These are phyloP conservation scores for Entomobrya multifasciata DNA, from an alignment of 2,888 invertebrate genomes.

Conservation along the genomic window DNA sequence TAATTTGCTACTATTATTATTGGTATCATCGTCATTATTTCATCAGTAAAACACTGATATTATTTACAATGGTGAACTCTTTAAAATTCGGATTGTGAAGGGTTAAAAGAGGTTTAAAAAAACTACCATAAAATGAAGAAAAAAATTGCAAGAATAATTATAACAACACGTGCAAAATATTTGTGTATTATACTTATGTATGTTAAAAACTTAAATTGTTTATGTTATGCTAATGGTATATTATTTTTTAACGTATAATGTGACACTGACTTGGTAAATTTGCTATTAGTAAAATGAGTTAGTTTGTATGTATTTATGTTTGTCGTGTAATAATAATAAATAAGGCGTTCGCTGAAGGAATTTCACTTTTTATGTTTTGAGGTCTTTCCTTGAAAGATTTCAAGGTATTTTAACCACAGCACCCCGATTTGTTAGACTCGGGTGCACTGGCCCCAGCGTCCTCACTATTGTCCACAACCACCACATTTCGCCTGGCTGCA, in stretches of 20 bases:
- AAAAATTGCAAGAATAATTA: too few species aligned
- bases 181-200: constrained; percentile 4
- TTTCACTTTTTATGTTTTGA: background rate
- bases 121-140: too few species aligned
- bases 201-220: constrained; percentile 52
- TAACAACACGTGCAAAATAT: too few species aligned
- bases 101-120: too few species aligned
- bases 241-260: too few species aligned
- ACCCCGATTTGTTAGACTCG: constrained; percentile 76
- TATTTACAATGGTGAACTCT: constrained; percentile 10
- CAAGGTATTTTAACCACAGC: constrained; percentile 77
- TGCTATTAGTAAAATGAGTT: background rate
- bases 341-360: constrained; percentile 45
- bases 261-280: constrained; percentile 28
- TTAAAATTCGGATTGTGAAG: constrained; percentile 1
- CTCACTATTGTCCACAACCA: constrained; percentile 80
- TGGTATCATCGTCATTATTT: too few species aligned
- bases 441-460: constrained; percentile 44
- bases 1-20: constrained; percentile 16
- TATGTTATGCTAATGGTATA: too few species aligned
- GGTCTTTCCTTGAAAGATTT: background rate
- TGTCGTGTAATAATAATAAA: constrained; percentile 20
- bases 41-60: too few species aligned
- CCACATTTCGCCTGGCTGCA: constrained; percentile 76
- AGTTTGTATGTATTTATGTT: background rate